Evolutionary conservation across 2,888 invertebrate species (phyloP).

Genomic region (Belgica antarctica): DNA sequence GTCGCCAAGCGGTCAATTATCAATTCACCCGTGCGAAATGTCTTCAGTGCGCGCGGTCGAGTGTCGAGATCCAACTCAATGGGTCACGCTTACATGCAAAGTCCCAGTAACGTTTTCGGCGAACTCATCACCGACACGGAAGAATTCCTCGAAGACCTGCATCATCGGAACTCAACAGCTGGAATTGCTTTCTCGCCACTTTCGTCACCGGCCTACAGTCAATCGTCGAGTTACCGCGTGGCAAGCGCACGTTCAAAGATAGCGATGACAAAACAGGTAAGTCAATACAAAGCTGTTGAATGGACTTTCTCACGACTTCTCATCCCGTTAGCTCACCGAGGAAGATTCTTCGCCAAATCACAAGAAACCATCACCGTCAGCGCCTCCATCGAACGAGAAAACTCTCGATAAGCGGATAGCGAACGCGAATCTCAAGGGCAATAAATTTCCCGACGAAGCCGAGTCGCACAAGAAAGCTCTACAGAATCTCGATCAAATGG

Average conservation of each 20-base stretch:
- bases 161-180: slow-evolving; percentile 51
- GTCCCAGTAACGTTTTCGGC: slow-evolving; percentile 61
- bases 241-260: background rate
- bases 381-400: slow-evolving; percentile 52
- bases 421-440: slow-evolving; percentile 52
- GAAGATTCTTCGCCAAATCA: slow-evolving; percentile 54
- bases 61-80: slow-evolving; percentile 70
- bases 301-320: background rate
- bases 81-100: slow-evolving; percentile 58
- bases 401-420: slow-evolving; percentile 48
- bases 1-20: slow-evolving; percentile 76
- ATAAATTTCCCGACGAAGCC: slow-evolving; percentile 36
- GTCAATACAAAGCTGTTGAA: slow-evolving; percentile 46
- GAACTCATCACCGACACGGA: slow-evolving; percentile 60
- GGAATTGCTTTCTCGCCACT: slow-evolving; percentile 47
- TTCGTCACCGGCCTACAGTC: slow-evolving; percentile 56
- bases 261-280: slow-evolving; percentile 46
- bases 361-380: slow-evolving; percentile 56
- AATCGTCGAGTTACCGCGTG: slow-evolving; percentile 14
- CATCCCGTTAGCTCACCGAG: slow-evolving; percentile 52
- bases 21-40: slow-evolving; percentile 66
- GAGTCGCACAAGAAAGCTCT: slow-evolving; percentile 52
- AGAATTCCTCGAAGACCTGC: slow-evolving; percentile 57
- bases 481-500: slow-evolving; percentile 55
- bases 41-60: slow-evolving; percentile 52